Base-by-base conservation (phyloP, 2,113 vertebrate species). In the Clarias macrocephalus region DNA sequence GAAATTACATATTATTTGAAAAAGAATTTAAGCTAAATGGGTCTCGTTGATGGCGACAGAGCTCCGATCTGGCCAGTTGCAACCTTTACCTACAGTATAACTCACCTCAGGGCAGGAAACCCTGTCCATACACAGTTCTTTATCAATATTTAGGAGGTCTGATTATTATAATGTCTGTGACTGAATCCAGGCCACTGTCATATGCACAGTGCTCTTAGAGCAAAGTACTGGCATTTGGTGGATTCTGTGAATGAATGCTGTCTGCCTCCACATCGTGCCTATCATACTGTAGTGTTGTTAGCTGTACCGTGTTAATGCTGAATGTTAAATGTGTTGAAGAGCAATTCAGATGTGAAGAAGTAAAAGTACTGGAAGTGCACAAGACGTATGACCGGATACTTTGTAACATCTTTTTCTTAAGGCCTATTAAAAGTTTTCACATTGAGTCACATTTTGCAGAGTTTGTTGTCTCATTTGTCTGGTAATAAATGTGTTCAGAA, bases 211-310 rank as follows among this genome's bases (percentile, higher is more conserved):
- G 68, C 81, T 57, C 65, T 86, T 57, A 66, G 28, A 62, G 73
- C 60, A 70, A 85, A 70, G 88, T 85, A 42, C 75, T 73, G 83
- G 65, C 48, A 65, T 89, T 60, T 75, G 86, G 83, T 86, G 83
- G 3, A 83, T 83, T 87, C 83, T 80, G 87, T 88, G 87, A 92
- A 91, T 89, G 88, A 82, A 90, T 79, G 63, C 81, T 88, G 88
- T 87, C 90, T 91, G 91, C 90, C 10, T 91, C 94, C 90, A 94
- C 93, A 92, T 90, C 92, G 93, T 95, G 94, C 94, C 94, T 95
- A 93, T 91, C 80, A 88, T 83, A 90, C 88, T 88, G 84, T 87
- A 91, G 88, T 90, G 88, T 88, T 88, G 48, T 48, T 48, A 48
- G 48, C 48, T 81, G 86, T 86, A 86, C 89, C 85, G 82, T 84